These are phyloP conservation scores for Diadromus collaris DNA, from an alignment of 2,888 invertebrate species.

Conservation along the genomic window DNA sequence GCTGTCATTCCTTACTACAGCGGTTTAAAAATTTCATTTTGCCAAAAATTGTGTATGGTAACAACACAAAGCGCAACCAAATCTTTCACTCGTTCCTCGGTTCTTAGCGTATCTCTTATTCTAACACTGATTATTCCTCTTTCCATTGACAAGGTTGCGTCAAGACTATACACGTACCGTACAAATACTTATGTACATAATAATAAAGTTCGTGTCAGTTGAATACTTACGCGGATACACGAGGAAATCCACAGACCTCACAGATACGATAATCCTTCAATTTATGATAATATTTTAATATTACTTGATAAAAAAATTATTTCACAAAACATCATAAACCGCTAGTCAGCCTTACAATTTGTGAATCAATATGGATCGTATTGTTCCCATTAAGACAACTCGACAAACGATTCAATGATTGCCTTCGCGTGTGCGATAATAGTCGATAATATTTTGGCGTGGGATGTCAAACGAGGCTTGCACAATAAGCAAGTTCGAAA, in stretches of 20 bases:
- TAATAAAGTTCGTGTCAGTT: too few relatives aligned
- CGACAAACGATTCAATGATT: constrained; percentile 8
- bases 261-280: too few relatives aligned
- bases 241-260: too few relatives aligned
- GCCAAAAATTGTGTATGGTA: constrained; percentile 21
- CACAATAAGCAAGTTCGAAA: background rate
- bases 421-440: too few relatives aligned
- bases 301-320: too few relatives aligned
- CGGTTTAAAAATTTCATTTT: constrained; percentile 9
- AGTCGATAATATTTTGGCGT: background rate
- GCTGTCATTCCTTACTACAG: background rate
- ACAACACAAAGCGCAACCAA: constrained; percentile 3
- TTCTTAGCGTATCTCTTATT: background rate
- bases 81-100: constrained; percentile 12
- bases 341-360: background rate
- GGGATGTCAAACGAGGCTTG: background rate
- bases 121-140: background rate
- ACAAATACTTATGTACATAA: too few relatives aligned
- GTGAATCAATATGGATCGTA: background rate
- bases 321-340: background rate
- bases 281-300: too few relatives aligned
- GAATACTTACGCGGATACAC: too few relatives aligned
- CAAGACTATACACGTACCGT: background rate
- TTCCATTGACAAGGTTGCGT: background rate
- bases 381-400: constrained; percentile 1